These are phyloP conservation scores for Caerostris extrusa DNA, from an alignment of 1,140 invertebrate species.

Conservation along the genomic window DNA sequence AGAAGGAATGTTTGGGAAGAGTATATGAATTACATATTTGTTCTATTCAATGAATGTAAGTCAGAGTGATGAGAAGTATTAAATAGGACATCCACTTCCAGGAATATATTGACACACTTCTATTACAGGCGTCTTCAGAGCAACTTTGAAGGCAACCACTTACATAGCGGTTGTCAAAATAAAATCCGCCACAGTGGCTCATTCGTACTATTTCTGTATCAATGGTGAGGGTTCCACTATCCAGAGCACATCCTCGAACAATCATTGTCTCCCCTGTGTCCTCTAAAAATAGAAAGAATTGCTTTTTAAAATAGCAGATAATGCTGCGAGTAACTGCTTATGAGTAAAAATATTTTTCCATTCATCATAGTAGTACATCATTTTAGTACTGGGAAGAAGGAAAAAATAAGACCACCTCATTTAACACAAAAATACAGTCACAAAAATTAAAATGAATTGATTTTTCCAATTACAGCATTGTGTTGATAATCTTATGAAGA, in stretches of 20 bases:
- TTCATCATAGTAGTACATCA: too few species aligned
- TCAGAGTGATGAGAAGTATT: not conserved
- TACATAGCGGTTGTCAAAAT: conserved; percentile 90
- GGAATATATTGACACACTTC: not conserved
- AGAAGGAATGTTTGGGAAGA: not conserved
- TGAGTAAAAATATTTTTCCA: too few species aligned
- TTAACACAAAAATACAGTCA: too few species aligned
- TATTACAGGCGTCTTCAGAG: conserved; percentile 80
- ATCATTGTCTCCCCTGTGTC: conserved; percentile 90
- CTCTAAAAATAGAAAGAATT: conserved; percentile 74
- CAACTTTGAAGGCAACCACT: conserved; percentile 82
- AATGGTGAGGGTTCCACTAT: conserved; percentile 94
- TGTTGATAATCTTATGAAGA: too few species aligned
- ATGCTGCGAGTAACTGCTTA: too few species aligned
- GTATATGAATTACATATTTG: not conserved
- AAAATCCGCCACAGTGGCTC: conserved; percentile 93
- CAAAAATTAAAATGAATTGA: too few species aligned
- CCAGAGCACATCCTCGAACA: conserved; percentile 93
- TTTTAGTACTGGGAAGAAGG: too few species aligned
- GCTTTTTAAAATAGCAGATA: not conserved
- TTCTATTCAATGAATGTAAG: not conserved
- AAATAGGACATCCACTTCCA: not conserved
- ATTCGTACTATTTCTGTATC: conserved; percentile 96
- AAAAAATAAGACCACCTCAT: too few species aligned
- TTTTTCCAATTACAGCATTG: too few species aligned